Base-by-base conservation (phyloP, 2,113 vertebrate species). In the Psilopogon haemacephalus region DNA sequence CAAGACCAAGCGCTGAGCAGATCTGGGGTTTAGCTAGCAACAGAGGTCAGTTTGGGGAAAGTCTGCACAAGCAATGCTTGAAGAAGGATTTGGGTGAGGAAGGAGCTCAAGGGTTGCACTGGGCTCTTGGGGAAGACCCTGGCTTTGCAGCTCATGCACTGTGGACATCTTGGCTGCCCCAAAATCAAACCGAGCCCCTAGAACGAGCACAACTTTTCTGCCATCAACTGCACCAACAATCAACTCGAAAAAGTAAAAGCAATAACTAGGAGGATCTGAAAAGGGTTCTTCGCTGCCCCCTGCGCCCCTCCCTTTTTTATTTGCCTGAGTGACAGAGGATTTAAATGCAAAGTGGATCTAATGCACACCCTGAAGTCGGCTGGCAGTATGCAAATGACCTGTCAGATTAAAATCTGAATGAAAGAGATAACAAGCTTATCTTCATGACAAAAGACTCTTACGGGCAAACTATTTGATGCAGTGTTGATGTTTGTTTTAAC, bases 391-490 rank as follows among this genome's bases (percentile, higher is more conserved):
- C 93, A 96, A 97, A 97, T 97, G 89, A 95, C 90, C 96, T 96
- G 96, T 96, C 97, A 97, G 97, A 97, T 98, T 98, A 97, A 97
- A 92, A 97, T 98, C 97, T 98, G 97, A 97, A 96, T 97, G 97
- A 97, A 97, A 96, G 96, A 97, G 97, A 97, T 97, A 97, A 97
- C 93, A 97, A 96, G 96, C 97, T 88, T 96, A 98, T 98, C 97
- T 98, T 97, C 98, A 98, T 98, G 97, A 98, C 97, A 98, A 98
- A 98, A 97, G 97, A 94, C 84, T 93, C 93, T 97, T 95, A 94
- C 37, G n/a, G 94, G 94, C 96, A 96, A 97, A 97, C 95, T 93
- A 94, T 97, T 95, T 90, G 93, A 95, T 93, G 94, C 91, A 56
- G 93, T 96, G 97, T 97, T 97, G 97, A 97, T 97, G 97, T 97